These are phyloP conservation scores for Tipula confusa DNA, from an alignment of 2,888 invertebrate species.

Conservation along the genomic window DNA sequence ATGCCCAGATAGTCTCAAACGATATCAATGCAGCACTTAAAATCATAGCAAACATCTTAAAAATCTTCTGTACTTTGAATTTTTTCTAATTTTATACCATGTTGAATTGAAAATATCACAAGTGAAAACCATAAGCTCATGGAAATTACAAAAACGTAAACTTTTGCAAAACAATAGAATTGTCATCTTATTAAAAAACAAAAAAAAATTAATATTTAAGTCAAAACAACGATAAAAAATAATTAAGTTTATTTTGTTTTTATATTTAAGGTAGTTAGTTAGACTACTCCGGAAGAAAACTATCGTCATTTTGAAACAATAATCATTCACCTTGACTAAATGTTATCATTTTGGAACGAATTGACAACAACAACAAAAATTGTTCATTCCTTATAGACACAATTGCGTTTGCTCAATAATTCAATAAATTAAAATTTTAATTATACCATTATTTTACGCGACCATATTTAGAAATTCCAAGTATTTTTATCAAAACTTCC, in stretches of 20 bases:
- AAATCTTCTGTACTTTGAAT: too few relatives aligned
- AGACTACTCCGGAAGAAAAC: not conserved
- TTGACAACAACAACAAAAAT: not conserved
- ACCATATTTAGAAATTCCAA: not conserved
- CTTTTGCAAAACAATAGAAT: not conserved
- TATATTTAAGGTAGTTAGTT: too few relatives aligned
- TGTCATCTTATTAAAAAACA: not conserved
- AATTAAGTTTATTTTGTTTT: not conserved
- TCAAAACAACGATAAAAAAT: not conserved
- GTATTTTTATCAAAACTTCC: not conserved
- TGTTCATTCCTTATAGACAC: not conserved
- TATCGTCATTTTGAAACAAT: not conserved
- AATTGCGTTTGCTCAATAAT: not conserved
- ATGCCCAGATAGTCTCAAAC: too few relatives aligned
- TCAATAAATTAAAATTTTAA: constrained; percentile 13
- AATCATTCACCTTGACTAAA: constrained; percentile 12
- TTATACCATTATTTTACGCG: not conserved
- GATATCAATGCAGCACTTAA: too few relatives aligned
- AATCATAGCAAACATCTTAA: too few relatives aligned
- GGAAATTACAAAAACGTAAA: not conserved
- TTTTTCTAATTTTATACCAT: too few relatives aligned
- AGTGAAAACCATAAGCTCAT: not conserved
- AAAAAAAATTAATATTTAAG: not conserved
- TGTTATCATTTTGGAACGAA: constrained; percentile 25
- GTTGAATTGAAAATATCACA: not conserved